phyloP scores from a whole-genome alignment of 2,888 invertebrate species.

The Sphaerophoria rueppellii region DNA sequence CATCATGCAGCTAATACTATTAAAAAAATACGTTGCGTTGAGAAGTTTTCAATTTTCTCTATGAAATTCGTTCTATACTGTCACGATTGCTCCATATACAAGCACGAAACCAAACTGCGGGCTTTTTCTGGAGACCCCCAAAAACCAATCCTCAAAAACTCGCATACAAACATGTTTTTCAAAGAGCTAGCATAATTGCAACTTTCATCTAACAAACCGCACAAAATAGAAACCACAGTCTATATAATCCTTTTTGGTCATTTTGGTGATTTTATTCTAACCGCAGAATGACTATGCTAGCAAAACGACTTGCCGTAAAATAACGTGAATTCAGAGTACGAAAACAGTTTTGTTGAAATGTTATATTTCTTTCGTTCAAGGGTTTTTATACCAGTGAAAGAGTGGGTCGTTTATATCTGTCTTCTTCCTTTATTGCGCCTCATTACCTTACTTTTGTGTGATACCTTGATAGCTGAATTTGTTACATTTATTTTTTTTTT shows the following conservation, averaged over 20 bases:
- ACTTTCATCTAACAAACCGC: conserved; percentile 60
- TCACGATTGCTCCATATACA: no score
- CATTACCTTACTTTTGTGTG: conserved; percentile 26
- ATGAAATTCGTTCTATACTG: neutral
- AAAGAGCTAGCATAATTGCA: conserved; percentile 50
- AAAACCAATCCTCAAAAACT: conserved; percentile 27
- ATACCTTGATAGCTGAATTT: neutral
- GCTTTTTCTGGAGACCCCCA: neutral
- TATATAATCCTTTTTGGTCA: conserved; percentile 40
- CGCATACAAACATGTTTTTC: conserved; percentile 39
- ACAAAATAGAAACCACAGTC: conserved; percentile 46
- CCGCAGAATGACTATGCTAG: conserved; percentile 14
- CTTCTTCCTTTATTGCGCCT: conserved; percentile 1
- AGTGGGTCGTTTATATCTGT: conserved; percentile 30
- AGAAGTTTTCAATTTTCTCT: conserved; percentile 11
- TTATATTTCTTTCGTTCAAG: conserved; percentile 5
- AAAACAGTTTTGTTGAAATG: conserved; percentile 35
- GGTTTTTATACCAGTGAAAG: conserved; percentile 8
- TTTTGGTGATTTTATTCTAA: conserved; percentile 34
- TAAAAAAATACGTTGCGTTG: conserved; percentile 5
- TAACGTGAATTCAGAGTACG: neutral
- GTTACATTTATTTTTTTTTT: conserved; percentile 1
- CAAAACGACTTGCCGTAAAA: conserved; percentile 34
- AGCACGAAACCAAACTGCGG: neutral
- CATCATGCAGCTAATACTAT: no score